Base-by-base conservation (phyloP, 1,140 invertebrate genomes). In the Teleopsis dalmanni region DNA sequence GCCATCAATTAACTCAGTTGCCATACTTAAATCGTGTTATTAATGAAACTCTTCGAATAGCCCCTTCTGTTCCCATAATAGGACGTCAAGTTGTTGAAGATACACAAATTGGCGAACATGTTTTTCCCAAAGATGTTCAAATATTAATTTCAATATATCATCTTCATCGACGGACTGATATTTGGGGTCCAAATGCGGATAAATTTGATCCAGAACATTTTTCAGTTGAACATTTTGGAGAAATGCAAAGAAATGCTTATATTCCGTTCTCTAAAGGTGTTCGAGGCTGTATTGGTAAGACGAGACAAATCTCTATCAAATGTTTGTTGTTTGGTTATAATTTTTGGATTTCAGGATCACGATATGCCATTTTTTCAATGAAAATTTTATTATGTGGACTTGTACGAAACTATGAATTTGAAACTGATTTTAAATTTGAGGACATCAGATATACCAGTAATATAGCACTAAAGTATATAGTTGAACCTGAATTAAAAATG, bases 151-250 rank as follows among this genome's bases (percentile, higher is more conserved):
- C 37, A 14, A 53, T 56, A 31, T 56, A 45, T 41, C 23, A 47
- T 44, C 11, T 70, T 52, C 69, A 70, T 62, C 57, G 67, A 14
- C 18, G 40, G n/a, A 43, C 38, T 11, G 44, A 50, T 16, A 35
- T 53, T 11, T 58, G 56, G 56, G 53, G 74, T 53, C 71, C 76
- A 16, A 70, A 81, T 45, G 80, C 81, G 2, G 71, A 79, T 27
- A 54, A 57, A 13, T 83, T 80, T 57, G 66, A 81, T 60, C 80
- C 80, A 0, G 77, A 81, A 31, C 60, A 78, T 52, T 83, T 82
- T 60, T 51, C 73, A 9, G 72, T 73, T 10, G 57, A 59, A 33
- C 63, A 70, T 42, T 48, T 58, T 6, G 47, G 45, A n/a, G 48
- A 70, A 38, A 56, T 69, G 50, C 56, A 73, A 49, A 60, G 70